A percentile compares a stretch with the other conserved stretches of the same genome.
Evolutionary conservation across 2,113 vertebrate genomes (phyloP).

Genomic region (Cephalopholis sonnerati): DNA sequence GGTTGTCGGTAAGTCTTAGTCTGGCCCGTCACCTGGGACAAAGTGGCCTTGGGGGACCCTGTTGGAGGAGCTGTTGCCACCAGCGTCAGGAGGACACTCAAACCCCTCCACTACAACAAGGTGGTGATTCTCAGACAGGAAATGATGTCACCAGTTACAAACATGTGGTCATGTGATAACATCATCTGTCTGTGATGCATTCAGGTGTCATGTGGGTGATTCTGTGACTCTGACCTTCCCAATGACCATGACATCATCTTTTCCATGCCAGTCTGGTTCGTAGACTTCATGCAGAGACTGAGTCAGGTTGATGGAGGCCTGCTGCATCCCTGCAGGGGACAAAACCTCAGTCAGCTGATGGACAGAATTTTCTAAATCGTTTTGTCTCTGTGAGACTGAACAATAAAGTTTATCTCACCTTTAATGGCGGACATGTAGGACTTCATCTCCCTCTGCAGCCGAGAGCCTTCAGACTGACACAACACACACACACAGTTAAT

Average conservation of each 20-base stretch:
- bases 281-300: constrained; percentile 98
- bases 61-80: background rate
- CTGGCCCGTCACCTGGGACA: too few species aligned
- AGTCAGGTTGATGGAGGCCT: constrained; percentile 96
- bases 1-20: too few species aligned
- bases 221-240: constrained; percentile 89
- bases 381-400: background rate
- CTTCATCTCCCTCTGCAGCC: constrained; percentile 96
- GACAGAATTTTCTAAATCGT: too few species aligned
- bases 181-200: background rate
- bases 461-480: constrained; percentile 92
- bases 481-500: constrained; percentile 37
- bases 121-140: too few species aligned
- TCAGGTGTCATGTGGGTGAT: background rate
- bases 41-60: background rate
- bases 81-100: too few species aligned
- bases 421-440: constrained; percentile 96
- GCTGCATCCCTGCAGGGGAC: constrained; percentile 92
- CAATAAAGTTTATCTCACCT: constrained; percentile 82
- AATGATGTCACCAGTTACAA: background rate
- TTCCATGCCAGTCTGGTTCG: constrained; percentile 97
- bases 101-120: background rate
- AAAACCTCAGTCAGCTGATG: too few species aligned
- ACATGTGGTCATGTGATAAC: background rate
- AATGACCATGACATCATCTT: constrained; percentile 94